phyloP scores from a whole-genome alignment of 2,113 vertebrate species.

The Entomyzon cyanotis region DNA sequence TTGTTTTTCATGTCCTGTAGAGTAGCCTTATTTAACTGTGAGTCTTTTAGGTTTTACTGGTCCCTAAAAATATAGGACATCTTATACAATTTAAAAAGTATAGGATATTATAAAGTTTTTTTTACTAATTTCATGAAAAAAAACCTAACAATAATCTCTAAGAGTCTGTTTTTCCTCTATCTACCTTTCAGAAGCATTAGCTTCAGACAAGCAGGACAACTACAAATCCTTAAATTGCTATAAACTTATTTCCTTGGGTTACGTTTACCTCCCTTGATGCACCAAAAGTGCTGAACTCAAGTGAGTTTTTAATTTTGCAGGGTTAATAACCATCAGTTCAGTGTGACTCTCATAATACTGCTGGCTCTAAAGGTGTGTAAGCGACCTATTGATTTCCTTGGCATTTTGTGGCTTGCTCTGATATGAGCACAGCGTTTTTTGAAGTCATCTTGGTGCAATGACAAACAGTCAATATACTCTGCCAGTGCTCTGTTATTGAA shows the following conservation, averaged over 20 bases:
- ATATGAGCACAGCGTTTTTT: conserved; percentile 21
- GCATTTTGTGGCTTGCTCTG: conserved; percentile 12
- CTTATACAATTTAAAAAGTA: neutral
- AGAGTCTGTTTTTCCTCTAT: neutral
- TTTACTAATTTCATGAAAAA: neutral
- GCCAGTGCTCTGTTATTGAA: conserved; percentile 27
- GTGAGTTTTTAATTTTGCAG: conserved; percentile 39
- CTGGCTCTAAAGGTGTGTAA: neutral
- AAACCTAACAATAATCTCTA: neutral
- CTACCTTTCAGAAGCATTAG: neutral
- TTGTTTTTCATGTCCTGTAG: neutral
- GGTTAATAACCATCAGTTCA: conserved; percentile 44
- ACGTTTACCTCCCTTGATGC: neutral
- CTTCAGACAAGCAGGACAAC: neutral
- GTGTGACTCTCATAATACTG: neutral
- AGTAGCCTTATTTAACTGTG: neutral
- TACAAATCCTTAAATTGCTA: conserved; percentile 23
- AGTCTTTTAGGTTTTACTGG: neutral
- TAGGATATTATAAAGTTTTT: neutral
- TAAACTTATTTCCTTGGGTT: conserved; percentile 4
- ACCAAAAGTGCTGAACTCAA: conserved; percentile 11
- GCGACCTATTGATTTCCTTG: conserved; percentile 44
- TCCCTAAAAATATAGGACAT: neutral
- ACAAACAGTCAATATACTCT: conserved; percentile 16
- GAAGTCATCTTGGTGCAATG: conserved; percentile 24